Percentiles rank a stretch among this genome's conserved stretches.
Evolutionary conservation across 2,113 vertebrate genomes (phyloP).

Genomic region (Genyomyrus donnyi): DNA sequence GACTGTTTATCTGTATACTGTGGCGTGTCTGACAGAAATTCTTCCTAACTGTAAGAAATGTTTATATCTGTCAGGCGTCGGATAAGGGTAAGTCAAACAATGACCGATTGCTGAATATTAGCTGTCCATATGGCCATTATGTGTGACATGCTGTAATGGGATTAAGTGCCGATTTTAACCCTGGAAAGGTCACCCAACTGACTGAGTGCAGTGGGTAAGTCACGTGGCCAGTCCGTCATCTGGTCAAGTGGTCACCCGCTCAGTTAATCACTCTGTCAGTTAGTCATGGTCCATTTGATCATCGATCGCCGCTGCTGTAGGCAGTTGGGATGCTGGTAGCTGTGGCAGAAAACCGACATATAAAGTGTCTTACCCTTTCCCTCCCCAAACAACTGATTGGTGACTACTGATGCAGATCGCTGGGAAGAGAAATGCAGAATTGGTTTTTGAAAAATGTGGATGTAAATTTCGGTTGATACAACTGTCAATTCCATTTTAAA

Average conservation of each 20-base stretch:
- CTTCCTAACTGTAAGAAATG: background rate
- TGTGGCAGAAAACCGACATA: background rate
- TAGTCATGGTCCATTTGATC: background rate
- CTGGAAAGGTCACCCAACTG: background rate
- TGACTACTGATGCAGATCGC: background rate
- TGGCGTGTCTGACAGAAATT: background rate
- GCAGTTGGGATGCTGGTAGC: background rate
- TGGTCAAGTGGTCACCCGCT: background rate
- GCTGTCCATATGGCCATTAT: background rate
- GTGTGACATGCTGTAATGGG: background rate
- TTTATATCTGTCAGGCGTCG: background rate
- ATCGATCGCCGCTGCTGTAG: background rate
- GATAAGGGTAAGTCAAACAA: background rate
- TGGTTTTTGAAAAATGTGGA: conserved; percentile 4
- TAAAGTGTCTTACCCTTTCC: background rate
- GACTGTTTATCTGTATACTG: background rate
- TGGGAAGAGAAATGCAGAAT: background rate
- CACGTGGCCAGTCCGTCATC: background rate
- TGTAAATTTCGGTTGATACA: background rate
- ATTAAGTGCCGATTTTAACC: background rate
- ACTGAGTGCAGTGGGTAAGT: background rate
- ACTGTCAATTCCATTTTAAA: background rate
- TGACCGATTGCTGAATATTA: background rate
- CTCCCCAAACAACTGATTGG: background rate
- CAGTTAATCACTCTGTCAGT: conserved; percentile 2